phyloP scores from a whole-genome alignment of 2,797 vertebrate genomes.

The Cryptoblepharus egeriae region DNA sequence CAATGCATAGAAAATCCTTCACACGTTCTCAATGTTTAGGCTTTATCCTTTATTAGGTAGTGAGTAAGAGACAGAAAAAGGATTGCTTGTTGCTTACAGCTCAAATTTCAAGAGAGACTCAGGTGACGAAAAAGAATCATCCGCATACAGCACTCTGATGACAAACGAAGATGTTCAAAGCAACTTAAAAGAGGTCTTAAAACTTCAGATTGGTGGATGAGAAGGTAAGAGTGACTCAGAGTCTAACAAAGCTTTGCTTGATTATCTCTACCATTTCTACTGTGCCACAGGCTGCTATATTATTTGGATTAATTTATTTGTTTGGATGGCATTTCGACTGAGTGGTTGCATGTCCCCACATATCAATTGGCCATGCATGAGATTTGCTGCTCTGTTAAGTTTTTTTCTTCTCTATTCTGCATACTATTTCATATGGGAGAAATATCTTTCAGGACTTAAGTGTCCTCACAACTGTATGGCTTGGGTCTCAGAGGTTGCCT shows the following conservation, averaged over 20 bases:
- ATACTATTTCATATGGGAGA: conserved; percentile 12
- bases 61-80: conserved; percentile 80
- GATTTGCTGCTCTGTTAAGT: conserved; percentile 19
- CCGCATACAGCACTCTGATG: conserved; percentile 75
- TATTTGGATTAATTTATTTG: conserved; percentile 58
- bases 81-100: conserved; percentile 76
- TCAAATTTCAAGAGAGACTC: conserved; percentile 75
- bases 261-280: conserved; percentile 67
- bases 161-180: conserved; percentile 69
- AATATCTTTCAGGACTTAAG: conserved; percentile 11
- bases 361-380: neutral
- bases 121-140: conserved; percentile 74
- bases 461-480: neutral
- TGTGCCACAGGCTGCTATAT: conserved; percentile 68
- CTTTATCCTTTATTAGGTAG: conserved; percentile 86
- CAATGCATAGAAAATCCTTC: conserved; percentile 77
- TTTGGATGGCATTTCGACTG: conserved; percentile 54
- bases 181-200: conserved; percentile 64
- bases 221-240: conserved; percentile 74
- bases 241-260: conserved; percentile 66
- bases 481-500: conserved; percentile 15
- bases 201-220: conserved; percentile 62
- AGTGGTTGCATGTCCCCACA: conserved; percentile 6
- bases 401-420: conserved; percentile 8
- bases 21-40: conserved; percentile 76